These are phyloP conservation scores for Zapornia atra DNA, from an alignment of 2,113 vertebrate genomes.

Conservation along the genomic window DNA sequence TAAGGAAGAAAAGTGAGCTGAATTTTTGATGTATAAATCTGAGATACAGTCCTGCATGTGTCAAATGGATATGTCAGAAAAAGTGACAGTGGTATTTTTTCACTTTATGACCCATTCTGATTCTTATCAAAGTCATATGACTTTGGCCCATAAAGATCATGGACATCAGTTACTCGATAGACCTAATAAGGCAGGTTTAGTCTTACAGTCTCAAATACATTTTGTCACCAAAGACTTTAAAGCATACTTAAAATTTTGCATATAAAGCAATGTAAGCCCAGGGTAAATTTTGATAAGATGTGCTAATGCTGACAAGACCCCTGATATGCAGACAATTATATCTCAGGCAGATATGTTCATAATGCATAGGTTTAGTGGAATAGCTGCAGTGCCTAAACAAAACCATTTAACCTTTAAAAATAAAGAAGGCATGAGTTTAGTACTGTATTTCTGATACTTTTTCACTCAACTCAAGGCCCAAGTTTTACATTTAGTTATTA, in stretches of 20 bases:
- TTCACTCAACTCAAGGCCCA: not conserved
- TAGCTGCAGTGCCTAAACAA: not conserved
- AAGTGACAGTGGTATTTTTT: conserved; percentile 61
- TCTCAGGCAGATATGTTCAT: not conserved
- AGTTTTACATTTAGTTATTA: conserved; percentile 28
- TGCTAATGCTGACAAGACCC: not conserved
- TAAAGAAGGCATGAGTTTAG: not conserved
- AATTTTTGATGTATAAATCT: conserved; percentile 51
- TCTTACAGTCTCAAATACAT: not conserved
- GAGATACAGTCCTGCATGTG: conserved; percentile 17
- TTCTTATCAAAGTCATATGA: conserved; percentile 55
- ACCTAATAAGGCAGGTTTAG: conserved; percentile 33
- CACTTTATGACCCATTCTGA: conserved; percentile 40
- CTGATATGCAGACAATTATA: not conserved
- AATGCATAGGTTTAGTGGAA: not conserved
- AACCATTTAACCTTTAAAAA: not conserved
- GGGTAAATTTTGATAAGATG: not conserved
- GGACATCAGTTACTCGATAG: not conserved
- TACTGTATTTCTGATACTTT: not conserved
- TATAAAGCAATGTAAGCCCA: not conserved
- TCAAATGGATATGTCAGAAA: conserved; percentile 65
- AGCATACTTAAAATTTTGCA: not conserved
- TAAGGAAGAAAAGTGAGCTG: conserved; percentile 19
- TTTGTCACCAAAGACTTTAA: not conserved
- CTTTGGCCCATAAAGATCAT: not conserved